Evolutionary conservation across 2,888 invertebrate genomes (phyloP), one percentile per base, ranked within the genome.

Genomic region (Tuberolachnus salignus): DNA sequence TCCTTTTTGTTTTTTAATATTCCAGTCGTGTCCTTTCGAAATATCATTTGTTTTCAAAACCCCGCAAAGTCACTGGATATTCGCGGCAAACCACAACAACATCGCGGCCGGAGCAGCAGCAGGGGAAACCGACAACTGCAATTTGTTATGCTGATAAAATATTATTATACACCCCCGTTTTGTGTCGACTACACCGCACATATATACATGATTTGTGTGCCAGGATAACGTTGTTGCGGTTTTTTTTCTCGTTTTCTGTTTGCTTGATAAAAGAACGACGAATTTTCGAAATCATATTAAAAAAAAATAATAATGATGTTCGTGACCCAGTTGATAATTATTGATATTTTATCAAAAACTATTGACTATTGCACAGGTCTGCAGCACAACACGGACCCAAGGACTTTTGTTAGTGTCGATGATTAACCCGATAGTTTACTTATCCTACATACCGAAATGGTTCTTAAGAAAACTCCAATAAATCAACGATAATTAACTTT

Each of bases 81-180:
- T 16, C 16, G 49, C 34, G 42, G 42, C n/a, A 67, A 51, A 26
- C 6, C 26, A 26, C 49, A 44, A 64, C 11, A 69, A 55, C 34
- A 16, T n/a, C 26, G 44, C 19, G 13, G 3, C 16, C 9, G 3
- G 51, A 14, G 49, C 4, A 26, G 1, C 34, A n/a, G n/a, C 1
- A 49, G n/a, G 14, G n/a, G 9, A 73, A 23, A 73, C 61, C 51
- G 21, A 21, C 51, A 21, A 49, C 19, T 6, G 46, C 21, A 73
- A 63, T 74, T 74, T 64, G 63, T 74, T 64, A 74, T 64, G 44
- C 53, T 74, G 74, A 74, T 74, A 74, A 74, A 74, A 74, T 42
- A 74, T 34, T 34, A 34, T 34, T 4, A 34, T 44, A 51, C 42
- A 44, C 64, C 51, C n/a, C 53, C 1, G 53, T 64, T 13, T 16